Evolutionary conservation across 2,113 vertebrate genomes (phyloP), one percentile per base, ranked within the genome.

Genomic region (Tyto alba): DNA sequence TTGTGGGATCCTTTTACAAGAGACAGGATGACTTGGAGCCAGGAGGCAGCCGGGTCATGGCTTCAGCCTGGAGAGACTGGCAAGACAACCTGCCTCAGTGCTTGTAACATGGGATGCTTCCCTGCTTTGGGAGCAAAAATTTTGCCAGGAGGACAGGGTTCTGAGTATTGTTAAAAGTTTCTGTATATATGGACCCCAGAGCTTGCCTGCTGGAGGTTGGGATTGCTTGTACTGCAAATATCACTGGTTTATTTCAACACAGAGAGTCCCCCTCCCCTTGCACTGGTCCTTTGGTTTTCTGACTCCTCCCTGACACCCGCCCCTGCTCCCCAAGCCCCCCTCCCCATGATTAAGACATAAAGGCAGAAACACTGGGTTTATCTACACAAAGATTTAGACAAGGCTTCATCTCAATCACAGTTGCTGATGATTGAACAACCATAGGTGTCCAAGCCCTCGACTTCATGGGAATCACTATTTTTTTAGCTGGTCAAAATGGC

Each of bases 381-480:
- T 63, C 84, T 53, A 34, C 18, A 48, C 21, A 36, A 67, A 66
- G 38, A 72, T 45, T 63, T 47, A 89, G 30, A 45, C 1, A 32
- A 45, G 17, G 34, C 7, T 75, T 38, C 22, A 19, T 69, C 47
- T 84, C 73, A 68, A 2, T 32, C 68, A 55, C 43, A 55, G 41
- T 7, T 85, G 57, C 17, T 56, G 11, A 45, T 13, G 18, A 41
- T 34, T 67, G 18, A 88, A 57, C 71, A 78, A 79, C 32, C 11
- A 2, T 7, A 88, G 29, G 43, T n/a, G 56, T 59, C 22, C 0
- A 0, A 79, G 38, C 11, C 34, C 64, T 78, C 43, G 14, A 73
- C 48, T 57, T 71, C 13, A 47, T 1, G 66, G 27, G 50, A 71
- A 88, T 14, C 85, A 9, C 2, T 41, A 0, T 11, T 5, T 45